Percentiles rank a stretch among this genome's conserved stretches.
phyloP scores from a whole-genome alignment of 2,888 invertebrate species.

The Hypena proboscidalis region DNA sequence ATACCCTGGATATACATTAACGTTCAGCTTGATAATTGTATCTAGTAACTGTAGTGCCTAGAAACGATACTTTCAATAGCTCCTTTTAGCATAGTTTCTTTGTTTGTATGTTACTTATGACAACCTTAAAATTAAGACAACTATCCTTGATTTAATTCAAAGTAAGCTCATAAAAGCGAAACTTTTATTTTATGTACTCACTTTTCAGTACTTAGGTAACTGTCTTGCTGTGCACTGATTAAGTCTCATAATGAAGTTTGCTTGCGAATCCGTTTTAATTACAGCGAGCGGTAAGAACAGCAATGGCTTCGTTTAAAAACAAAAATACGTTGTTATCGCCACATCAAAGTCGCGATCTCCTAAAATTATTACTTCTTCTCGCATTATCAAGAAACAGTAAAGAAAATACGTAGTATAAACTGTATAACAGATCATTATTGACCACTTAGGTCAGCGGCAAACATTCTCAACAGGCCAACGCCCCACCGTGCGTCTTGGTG shows the following conservation, averaged over 20 bases:
- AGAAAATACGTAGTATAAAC: slow-evolving; percentile 68
- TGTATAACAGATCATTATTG: slow-evolving; percentile 82
- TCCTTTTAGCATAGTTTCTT: slow-evolving; percentile 11
- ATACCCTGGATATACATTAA: slow-evolving; percentile 9
- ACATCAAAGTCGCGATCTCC: slow-evolving; percentile 44
- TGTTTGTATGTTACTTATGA: slow-evolving; percentile 23
- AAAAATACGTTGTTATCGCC: slow-evolving; percentile 40
- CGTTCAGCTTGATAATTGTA: no score
- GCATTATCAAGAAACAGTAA: slow-evolving; percentile 60
- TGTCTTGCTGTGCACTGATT: slow-evolving; percentile 76
- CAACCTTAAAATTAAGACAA: slow-evolving; percentile 23
- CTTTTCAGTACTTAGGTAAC: slow-evolving; percentile 65
- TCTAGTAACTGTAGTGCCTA: no score
- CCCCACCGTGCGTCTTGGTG: slow-evolving; percentile 63
- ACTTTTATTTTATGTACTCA: slow-evolving; percentile 56
- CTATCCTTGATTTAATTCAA: slow-evolving; percentile 28
- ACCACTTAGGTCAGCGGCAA: slow-evolving; percentile 81
- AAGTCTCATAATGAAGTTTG: slow-evolving; percentile 73
- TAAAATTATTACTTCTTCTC: slow-evolving; percentile 47
- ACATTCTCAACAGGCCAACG: slow-evolving; percentile 82
- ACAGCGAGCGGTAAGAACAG: slow-evolving; percentile 52
- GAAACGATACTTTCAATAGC: slow-evolving; percentile 8
- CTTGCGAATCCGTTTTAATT: slow-evolving; percentile 75
- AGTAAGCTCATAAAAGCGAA: slow-evolving; percentile 57
- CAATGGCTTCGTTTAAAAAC: slow-evolving; percentile 39